Evolutionary conservation across 2,888 invertebrate genomes (phyloP).

Genomic region (Ischnura elegans): DNA sequence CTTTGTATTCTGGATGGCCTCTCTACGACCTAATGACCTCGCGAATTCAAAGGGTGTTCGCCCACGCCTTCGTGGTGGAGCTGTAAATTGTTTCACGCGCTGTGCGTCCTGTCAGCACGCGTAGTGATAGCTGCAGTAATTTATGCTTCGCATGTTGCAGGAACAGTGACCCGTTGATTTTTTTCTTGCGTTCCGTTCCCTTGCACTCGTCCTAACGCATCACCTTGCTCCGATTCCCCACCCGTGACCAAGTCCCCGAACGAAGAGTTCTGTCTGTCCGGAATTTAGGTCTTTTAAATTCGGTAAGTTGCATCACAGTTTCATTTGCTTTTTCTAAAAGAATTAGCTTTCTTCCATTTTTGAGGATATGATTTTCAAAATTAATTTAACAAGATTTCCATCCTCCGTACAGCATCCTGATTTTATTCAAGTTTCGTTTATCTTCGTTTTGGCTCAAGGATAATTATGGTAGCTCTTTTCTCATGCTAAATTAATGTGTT

Average conservation of each 20-base stretch:
- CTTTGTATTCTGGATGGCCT: constrained; percentile 1
- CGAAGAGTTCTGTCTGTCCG: too few relatives aligned
- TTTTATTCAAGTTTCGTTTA: too few relatives aligned
- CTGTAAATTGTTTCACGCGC: background rate
- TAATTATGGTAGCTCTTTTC: too few relatives aligned
- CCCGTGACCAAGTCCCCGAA: background rate
- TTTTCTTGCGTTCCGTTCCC: background rate
- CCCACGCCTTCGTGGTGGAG: background rate
- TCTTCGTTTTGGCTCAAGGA: too few relatives aligned
- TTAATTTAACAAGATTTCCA: too few relatives aligned
- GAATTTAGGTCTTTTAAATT: too few relatives aligned
- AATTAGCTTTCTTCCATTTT: too few relatives aligned
- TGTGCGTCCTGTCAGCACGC: background rate
- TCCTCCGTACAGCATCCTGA: too few relatives aligned
- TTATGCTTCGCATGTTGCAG: background rate
- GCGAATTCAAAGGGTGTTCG: background rate
- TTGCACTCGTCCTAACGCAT: background rate
- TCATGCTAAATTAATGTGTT: too few relatives aligned
- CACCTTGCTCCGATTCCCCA: background rate
- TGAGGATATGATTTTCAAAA: too few relatives aligned
- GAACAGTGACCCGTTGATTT: background rate
- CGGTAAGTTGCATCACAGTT: too few relatives aligned
- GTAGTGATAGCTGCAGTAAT: background rate
- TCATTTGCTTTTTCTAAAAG: too few relatives aligned
- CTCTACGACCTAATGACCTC: background rate